Evolutionary conservation across 2,888 invertebrate genomes (phyloP), one percentile per base, ranked within the genome.

Genomic region (Mechanitis messenoides): DNA sequence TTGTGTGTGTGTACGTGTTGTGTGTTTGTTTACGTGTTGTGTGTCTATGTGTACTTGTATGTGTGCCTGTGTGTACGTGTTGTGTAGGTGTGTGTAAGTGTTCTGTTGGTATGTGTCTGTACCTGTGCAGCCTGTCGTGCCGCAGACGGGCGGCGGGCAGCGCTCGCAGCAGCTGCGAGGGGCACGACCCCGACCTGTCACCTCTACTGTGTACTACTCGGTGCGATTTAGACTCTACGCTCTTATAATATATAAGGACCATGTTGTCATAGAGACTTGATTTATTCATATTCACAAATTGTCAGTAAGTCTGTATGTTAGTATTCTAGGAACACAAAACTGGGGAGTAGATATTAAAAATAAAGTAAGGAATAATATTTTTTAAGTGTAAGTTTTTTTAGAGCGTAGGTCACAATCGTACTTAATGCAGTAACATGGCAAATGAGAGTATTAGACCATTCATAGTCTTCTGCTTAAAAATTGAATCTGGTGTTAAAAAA

Each of bases 111-210:
- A 80, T 92, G 91, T 74, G 92, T 90, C 82, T 95, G 94, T 75
- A 67, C 69, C 58, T 65, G 64, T 65, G 64, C 54, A 59, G 62
- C 57, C 57, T 56, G 60, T 53, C 61, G 62, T 56, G 60, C 28
- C 63, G 57, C 50, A 58, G 61, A 59, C 60, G 67, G 38, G 60
- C 58, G 65, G 56, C 60, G 60, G 94, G 93, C 81, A 93, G 91
- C 75, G 92, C 91, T 81, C 95, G 95, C 77, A 96, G 93, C 84
- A 96, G 92, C 85, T 96, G 96, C 87, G 96, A 96, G 71, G 97
- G 97, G 84, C 96, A 97, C 73, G 97, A 97, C 66, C 97, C 97
- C 75, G 97, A 97, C 92, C 97, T 95, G 88, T 64, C 69, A 62
- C 56, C 60, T 59, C 69, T 63, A 67, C 62, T 64, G 59, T 59